phyloP scores from a whole-genome alignment of 1,140 invertebrate genomes.

The Zaprionus ghesquierei region DNA sequence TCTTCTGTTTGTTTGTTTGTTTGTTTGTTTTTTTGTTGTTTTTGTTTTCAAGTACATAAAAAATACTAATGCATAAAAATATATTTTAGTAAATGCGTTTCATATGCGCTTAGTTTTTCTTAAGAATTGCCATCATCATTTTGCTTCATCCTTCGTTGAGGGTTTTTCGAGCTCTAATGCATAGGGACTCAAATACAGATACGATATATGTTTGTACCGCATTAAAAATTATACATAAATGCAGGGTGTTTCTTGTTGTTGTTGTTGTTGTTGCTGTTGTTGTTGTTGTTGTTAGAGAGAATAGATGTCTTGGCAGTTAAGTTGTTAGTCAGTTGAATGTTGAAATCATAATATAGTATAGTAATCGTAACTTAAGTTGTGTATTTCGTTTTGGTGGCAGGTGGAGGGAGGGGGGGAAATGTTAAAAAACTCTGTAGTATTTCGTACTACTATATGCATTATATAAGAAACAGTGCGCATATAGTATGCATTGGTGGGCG shows the following conservation, averaged over 20 bases:
- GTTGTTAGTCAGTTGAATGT: conserved; percentile 19
- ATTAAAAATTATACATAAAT: conserved; percentile 24
- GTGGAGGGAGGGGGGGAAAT: not conserved
- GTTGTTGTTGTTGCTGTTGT: conserved; percentile 18
- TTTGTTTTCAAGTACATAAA: conserved; percentile 10
- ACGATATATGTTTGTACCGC: not conserved
- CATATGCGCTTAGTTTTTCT: conserved; percentile 39
- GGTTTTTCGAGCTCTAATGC: conserved; percentile 2
- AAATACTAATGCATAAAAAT: conserved; percentile 57
- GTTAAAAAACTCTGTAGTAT: conserved; percentile 1
- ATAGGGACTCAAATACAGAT: not conserved
- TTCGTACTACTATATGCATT: conserved; percentile 35
- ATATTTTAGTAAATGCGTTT: conserved; percentile 67
- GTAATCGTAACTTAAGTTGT: not conserved
- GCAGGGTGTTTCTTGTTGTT: conserved; percentile 34
- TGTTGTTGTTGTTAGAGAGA: conserved; percentile 7
- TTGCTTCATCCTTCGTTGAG: conserved; percentile 40
- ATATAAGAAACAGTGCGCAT: conserved; percentile 77
- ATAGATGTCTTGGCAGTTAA: conserved; percentile 34
- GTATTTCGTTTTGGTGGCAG: not conserved
- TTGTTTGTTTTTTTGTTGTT: not conserved
- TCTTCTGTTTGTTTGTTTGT: not conserved
- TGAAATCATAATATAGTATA: conserved; percentile 12
- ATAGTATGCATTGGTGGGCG: conserved; percentile 79
- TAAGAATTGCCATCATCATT: conserved; percentile 44